A percentile compares a stretch with the other conserved stretches of the same genome.
phyloP scores from a whole-genome alignment of 2,797 vertebrate genomes.

The Urophycis tenuis region DNA sequence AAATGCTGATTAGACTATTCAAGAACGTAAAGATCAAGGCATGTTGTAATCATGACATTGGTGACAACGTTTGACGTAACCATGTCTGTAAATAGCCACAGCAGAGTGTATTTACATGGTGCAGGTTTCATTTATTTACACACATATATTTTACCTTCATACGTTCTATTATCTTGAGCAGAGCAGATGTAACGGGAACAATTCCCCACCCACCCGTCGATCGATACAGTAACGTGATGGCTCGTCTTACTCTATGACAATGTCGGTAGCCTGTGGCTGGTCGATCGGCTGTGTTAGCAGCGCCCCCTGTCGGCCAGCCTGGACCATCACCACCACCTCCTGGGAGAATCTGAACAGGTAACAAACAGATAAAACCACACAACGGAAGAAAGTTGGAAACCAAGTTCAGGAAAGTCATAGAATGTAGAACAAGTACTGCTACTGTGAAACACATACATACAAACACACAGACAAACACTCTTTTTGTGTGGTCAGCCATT shows the following conservation, averaged over 20 bases:
- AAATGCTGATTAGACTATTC: too few species aligned
- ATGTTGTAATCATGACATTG: too few species aligned
- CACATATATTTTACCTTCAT: too few species aligned
- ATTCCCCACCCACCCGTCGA: not conserved
- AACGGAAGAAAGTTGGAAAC: too few species aligned
- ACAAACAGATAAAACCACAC: not conserved
- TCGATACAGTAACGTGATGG: not conserved
- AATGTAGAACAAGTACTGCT: not conserved
- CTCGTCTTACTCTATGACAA: not conserved
- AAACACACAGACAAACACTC: too few species aligned
- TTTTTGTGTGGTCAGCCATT: too few species aligned
- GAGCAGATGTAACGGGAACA: not conserved
- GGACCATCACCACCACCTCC: not conserved
- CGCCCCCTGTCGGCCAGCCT: not conserved
- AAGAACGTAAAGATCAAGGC: too few species aligned
- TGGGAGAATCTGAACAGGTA: not conserved
- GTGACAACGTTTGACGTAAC: too few species aligned
- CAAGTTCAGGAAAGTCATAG: not conserved
- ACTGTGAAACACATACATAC: too few species aligned
- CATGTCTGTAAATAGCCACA: too few species aligned
- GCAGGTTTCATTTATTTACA: too few species aligned
- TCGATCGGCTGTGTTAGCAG: not conserved
- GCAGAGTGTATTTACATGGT: too few species aligned
- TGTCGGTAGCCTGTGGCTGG: not conserved
- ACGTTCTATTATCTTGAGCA: not conserved